A percentile compares a stretch with the other conserved stretches of the same genome.
Conservation (phyloP, 2,888 invertebrate genomes). For the Steinernema scapterisci region DNA sequence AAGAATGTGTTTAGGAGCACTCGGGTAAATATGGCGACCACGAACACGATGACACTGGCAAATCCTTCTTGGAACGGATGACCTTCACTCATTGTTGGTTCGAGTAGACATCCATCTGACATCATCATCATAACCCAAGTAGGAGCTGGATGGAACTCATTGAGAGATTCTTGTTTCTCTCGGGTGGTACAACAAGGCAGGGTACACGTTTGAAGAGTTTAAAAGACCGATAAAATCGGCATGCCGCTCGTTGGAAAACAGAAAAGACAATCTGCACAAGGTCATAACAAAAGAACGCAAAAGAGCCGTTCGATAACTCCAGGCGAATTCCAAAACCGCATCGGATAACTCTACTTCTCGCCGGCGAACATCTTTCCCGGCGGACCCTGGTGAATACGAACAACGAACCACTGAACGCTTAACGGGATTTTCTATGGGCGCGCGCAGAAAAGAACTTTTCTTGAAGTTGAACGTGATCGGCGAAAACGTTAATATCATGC, state of each 20-base stretch:
- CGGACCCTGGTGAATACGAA: constrained; percentile 12
- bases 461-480: constrained; percentile 8
- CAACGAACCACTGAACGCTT: constrained; percentile 18
- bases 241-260: neutral
- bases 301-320: constrained; percentile 12
- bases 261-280: neutral
- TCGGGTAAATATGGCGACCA: neutral
- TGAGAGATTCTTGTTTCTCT: neutral
- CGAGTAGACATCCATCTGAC: neutral
- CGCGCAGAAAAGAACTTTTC: constrained; percentile 18
- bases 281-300: neutral
- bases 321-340: constrained; percentile 2
- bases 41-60: constrained; percentile 6
- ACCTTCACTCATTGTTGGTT: constrained; percentile 28
- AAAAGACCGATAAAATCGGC: constrained; percentile 18
- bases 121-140: neutral
- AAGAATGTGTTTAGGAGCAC: too few species aligned
- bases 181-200: neutral
- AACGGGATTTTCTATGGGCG: constrained; percentile 24
- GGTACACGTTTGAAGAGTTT: neutral
- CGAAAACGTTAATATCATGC: constrained; percentile 20
- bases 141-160: too few species aligned
- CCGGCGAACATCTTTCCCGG: neutral
- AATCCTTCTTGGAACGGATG: constrained; percentile 7
- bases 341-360: constrained; percentile 16